These are phyloP conservation scores for Dryoscopus gambensis DNA, from an alignment of 2,113 vertebrate genomes.

Conservation along the genomic window DNA sequence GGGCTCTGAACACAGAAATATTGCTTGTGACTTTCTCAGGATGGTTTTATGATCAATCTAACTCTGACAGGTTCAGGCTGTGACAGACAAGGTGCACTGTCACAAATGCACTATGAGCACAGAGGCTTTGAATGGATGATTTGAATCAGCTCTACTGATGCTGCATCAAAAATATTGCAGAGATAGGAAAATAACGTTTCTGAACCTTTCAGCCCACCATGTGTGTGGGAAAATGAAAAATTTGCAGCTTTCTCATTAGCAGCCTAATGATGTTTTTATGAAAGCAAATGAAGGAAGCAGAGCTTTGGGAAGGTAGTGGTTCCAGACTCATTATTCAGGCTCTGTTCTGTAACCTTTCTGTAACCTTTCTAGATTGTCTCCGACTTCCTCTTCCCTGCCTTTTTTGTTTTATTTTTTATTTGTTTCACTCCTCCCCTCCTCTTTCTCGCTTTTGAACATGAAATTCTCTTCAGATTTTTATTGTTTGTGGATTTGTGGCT, in stretches of 20 bases:
- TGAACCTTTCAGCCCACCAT: not conserved
- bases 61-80: not conserved
- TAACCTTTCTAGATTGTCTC: not conserved
- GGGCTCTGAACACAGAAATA: not conserved
- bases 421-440: not conserved
- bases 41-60: not conserved
- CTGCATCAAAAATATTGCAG: not conserved
- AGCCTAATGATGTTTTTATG: conserved; percentile 24
- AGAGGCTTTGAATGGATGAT: not conserved
- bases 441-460: not conserved
- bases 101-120: not conserved
- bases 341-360: not conserved
- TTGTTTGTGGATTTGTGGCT: not conserved
- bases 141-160: not conserved
- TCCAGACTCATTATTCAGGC: conserved; percentile 1
- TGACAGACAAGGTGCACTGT: not conserved
- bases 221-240: conserved; percentile 3
- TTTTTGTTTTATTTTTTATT: not conserved
- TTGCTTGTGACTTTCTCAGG: not conserved
- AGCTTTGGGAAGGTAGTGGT: not conserved
- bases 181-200: not conserved
- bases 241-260: not conserved
- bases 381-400: not conserved
- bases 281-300: not conserved
- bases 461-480: not conserved